A percentile compares a stretch with the other conserved stretches of the same genome.
phyloP scores from a whole-genome alignment of 92 coral and sea anemone genomes.

The Bergia puertoricense region DNA sequence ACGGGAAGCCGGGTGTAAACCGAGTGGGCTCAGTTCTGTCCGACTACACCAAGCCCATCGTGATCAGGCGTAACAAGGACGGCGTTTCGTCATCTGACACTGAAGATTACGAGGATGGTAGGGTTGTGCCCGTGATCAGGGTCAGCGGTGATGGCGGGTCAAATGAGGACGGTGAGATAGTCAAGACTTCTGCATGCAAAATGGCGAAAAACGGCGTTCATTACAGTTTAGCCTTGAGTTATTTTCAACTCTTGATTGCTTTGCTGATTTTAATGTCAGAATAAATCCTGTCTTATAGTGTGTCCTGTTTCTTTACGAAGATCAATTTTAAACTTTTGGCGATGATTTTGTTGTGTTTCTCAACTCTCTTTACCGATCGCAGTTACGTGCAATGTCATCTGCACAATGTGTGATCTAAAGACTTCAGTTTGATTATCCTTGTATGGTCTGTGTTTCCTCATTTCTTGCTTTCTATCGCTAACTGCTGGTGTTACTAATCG shows the following conservation, averaged over 20 bases:
- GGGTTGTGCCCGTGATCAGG: slow-evolving; percentile 81
- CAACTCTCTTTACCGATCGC: not conserved
- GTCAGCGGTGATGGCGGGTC: slow-evolving; percentile 99
- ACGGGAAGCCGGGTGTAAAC: slow-evolving; percentile 74
- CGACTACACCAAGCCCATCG: slow-evolving; percentile 94
- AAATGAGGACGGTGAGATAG: slow-evolving; percentile 95
- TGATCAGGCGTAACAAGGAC: slow-evolving; percentile 89
- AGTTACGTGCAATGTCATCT: not conserved
- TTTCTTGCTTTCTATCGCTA: not conserved
- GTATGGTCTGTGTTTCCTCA: not conserved
- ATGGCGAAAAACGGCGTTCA: not conserved
- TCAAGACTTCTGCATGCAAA: slow-evolving; percentile 39
- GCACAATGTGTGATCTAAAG: not conserved
- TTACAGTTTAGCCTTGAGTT: not conserved
- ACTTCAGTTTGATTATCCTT: slow-evolving; percentile 27
- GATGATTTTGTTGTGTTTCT: not conserved
- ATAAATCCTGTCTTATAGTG: not conserved
- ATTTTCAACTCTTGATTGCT: not conserved
- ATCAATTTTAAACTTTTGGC: not conserved
- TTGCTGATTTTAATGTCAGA: not conserved
- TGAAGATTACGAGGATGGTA: slow-evolving; percentile 88
- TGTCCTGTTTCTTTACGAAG: not conserved
- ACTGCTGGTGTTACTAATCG: not conserved
- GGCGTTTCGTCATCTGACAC: slow-evolving; percentile 82
- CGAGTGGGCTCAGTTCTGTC: slow-evolving; percentile 97